Evolutionary conservation across 1,140 invertebrate genomes (phyloP), one percentile per base, ranked within the genome.

Genomic region (Archivesica marissinica): DNA sequence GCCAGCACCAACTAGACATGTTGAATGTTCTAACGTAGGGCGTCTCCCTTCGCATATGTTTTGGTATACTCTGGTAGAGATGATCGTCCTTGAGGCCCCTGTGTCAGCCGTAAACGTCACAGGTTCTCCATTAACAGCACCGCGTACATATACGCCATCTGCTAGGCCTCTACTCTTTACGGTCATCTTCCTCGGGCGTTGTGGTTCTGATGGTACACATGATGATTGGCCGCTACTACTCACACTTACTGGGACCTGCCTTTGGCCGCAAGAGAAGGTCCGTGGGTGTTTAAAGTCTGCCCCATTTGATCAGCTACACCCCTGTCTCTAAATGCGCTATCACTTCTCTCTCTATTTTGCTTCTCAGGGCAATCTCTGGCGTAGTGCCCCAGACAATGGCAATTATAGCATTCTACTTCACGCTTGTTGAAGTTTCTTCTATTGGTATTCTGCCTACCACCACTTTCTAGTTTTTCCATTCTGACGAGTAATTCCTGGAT

Each of bases 191-290:
- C 2, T 38, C 20, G 28, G 35, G 4, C 1, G n/a, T 39, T 76
- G 44, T 11, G 47, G 28, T 33, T 56, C 13, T 13, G 0, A 3
- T 59, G 17, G 23, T 54, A 59, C 25, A 33, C 25, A 30, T 23
- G 52, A 20, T 39, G 61, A 23, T 23, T 47, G 13, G n/a, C n/a
- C 23, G n/a, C 1, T 33, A 17, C n/a, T n/a, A n/a, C n/a, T n/a
- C n/a, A 20, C 13, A 33, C 35, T 30, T 77, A 77, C 7, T 77
- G 6, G 23, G 38, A 39, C 39, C 23, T 52, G 61, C 38, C 78
- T 68, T 52, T 68, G 78, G 78, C 78, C 61, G 7, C 61, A 52
- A 80, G 59, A 23, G 78, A 11, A 38, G 78, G 78, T 80, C 78
- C 78, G 17, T 47, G 33, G 13, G 15, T n/a, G 78, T 80, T 80